phyloP scores from a whole-genome alignment of 2,888 invertebrate genomes.

The Andrena praecox region DNA sequence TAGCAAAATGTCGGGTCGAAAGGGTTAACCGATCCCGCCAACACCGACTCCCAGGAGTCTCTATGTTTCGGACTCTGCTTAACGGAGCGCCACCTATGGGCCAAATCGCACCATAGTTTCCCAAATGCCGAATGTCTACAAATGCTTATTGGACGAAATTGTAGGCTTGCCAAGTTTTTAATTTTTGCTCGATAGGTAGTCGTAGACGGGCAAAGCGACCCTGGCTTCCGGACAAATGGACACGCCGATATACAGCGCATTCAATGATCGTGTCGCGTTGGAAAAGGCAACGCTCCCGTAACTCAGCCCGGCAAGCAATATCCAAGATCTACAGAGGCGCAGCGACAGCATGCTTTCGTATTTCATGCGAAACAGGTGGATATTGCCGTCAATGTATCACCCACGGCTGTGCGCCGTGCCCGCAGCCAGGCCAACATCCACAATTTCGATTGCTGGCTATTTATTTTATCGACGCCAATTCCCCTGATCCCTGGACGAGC shows the following conservation, averaged over 20 bases:
- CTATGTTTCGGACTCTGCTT: too few relatives aligned
- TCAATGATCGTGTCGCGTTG: constrained; percentile 16
- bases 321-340: constrained; percentile 60
- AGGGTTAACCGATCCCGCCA: background rate
- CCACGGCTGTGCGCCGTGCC: background rate
- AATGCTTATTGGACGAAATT: too few relatives aligned
- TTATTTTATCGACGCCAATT: constrained; percentile 9
- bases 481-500: background rate
- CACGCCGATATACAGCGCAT: constrained; percentile 14
- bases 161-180: too few relatives aligned
- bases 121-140: too few relatives aligned
- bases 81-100: too few relatives aligned
- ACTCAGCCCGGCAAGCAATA: constrained; percentile 65
- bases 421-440: constrained; percentile 23
- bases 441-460: constrained; percentile 39
- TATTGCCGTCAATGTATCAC: constrained; percentile 69
- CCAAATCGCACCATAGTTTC: too few relatives aligned
- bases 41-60: too few relatives aligned
- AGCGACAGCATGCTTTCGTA: constrained; percentile 64
- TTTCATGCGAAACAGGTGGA: constrained; percentile 70
- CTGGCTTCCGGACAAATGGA: constrained; percentile 1
- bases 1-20: background rate
- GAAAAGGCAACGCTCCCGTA: constrained; percentile 58
- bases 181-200: background rate
- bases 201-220: background rate